Conservation (phyloP, 2,113 vertebrate genomes). For the Erpornis zantholeuca region DNA sequence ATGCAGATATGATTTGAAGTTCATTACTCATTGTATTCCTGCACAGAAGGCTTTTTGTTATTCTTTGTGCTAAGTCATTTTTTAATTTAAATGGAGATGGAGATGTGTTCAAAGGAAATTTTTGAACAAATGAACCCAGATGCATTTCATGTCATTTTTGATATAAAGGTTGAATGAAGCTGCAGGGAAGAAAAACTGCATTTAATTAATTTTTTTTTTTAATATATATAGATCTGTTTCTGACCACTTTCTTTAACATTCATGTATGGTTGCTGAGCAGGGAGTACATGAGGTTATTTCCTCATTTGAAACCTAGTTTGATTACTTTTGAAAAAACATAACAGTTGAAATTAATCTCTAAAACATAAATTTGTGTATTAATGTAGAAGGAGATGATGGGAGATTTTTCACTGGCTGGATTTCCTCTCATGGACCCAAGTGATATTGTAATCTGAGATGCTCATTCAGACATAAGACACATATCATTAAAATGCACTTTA, state of each 20-base stretch:
- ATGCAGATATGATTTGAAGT: constrained; percentile 40
- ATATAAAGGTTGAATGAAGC: constrained; percentile 61
- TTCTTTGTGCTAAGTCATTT: constrained; percentile 51
- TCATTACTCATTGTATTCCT: constrained; percentile 69
- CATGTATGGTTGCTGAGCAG: background rate
- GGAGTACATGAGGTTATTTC: background rate
- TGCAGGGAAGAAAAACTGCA: constrained; percentile 52
- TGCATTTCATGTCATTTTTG: background rate
- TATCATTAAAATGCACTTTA: constrained; percentile 42
- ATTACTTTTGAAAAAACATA: background rate
- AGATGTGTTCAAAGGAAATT: constrained; percentile 32
- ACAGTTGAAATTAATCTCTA: background rate
- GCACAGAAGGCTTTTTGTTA: constrained; percentile 74
- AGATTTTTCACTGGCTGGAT: background rate
- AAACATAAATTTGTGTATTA: background rate
- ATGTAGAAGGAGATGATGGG: background rate
- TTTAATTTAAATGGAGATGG: constrained; percentile 58
- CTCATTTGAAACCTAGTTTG: background rate
- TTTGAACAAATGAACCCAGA: constrained; percentile 45
- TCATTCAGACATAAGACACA: constrained; percentile 26
- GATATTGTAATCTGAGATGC: background rate
- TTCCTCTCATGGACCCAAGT: background rate
- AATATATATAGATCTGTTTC: background rate
- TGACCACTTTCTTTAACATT: constrained; percentile 10
- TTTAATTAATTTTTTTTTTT: constrained; percentile 34